These are phyloP conservation scores for Teinopalpus imperialis DNA, from an alignment of 2,888 invertebrate species.

Conservation along the genomic window DNA sequence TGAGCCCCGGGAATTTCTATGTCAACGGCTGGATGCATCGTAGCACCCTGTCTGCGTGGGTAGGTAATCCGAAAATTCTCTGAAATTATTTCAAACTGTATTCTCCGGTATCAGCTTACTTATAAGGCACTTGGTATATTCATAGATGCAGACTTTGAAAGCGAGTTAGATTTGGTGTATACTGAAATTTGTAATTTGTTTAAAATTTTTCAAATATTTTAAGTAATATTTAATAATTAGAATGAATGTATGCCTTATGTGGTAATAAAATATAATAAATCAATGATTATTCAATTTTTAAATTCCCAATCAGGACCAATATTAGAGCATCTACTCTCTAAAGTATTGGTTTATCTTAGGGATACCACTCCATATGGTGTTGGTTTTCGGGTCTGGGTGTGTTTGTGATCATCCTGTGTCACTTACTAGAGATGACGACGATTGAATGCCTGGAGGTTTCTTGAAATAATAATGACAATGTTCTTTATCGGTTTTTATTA, in stretches of 20 bases:
- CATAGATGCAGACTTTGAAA: neutral
- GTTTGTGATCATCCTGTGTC: too few species aligned
- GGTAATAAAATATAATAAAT: neutral
- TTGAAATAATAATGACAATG: too few species aligned
- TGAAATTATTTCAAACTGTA: slow-evolving; percentile 20
- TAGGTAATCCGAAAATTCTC: slow-evolving; percentile 23
- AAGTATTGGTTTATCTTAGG: too few species aligned
- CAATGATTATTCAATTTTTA: too few species aligned
- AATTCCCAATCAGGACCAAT: too few species aligned
- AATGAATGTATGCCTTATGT: neutral
- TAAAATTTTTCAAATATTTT: neutral
- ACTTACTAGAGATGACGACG: too few species aligned
- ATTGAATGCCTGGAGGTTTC: too few species aligned
- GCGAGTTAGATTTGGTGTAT: slow-evolving; percentile 13
- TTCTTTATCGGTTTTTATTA: too few species aligned
- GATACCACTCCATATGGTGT: too few species aligned
- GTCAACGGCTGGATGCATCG: slow-evolving; percentile 11
- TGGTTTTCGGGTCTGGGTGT: too few species aligned
- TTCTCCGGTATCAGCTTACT: slow-evolving; percentile 12
- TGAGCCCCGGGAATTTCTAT: slow-evolving; percentile 13
- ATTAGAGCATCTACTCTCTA: too few species aligned
- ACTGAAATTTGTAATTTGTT: neutral
- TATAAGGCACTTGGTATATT: slow-evolving; percentile 2
- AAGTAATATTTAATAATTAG: neutral
- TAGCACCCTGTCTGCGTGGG: slow-evolving; percentile 15